Conservation (phyloP, 2,888 invertebrate genomes). For the Exephanes ischioxanthus region DNA sequence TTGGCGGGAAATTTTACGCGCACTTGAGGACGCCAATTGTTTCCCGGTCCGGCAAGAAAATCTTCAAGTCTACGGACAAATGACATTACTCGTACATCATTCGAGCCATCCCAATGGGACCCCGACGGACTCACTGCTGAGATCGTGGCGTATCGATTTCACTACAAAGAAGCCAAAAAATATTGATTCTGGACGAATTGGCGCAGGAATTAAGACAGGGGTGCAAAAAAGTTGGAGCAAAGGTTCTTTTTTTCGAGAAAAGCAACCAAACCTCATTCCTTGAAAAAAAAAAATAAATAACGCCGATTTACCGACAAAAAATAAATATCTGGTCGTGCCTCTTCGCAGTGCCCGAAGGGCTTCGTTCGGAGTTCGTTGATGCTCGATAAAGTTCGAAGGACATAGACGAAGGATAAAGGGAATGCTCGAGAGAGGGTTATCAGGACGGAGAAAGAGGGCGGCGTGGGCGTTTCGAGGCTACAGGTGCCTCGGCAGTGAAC, state of each 20-base stretch:
- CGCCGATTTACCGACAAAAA: not conserved
- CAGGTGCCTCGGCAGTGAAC: conserved; percentile 77
- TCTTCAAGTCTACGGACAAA: not conserved
- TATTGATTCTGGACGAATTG: too few relatives aligned
- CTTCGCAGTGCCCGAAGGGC: conserved; percentile 5
- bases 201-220: too few relatives aligned
- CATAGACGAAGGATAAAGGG: conserved; percentile 12
- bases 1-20: conserved; percentile 60
- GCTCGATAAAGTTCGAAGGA: conserved; percentile 2
- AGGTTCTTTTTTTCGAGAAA: too few relatives aligned
- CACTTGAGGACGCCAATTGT: conserved; percentile 35
- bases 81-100: not conserved
- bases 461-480: conserved; percentile 78
- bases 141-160: too few relatives aligned
- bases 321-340: not conserved
- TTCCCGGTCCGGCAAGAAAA: not conserved
- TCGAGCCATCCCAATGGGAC: too few relatives aligned
- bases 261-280: too few relatives aligned
- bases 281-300: not conserved
- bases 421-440: conserved; percentile 46
- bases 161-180: too few relatives aligned
- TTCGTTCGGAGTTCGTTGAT: conserved; percentile 5
- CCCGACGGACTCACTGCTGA: too few relatives aligned
- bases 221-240: too few relatives aligned
- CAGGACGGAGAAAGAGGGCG: conserved; percentile 70